Evolutionary conservation across 2,888 invertebrate species (phyloP).

Genomic region (Synanthedon vespiformis): DNA sequence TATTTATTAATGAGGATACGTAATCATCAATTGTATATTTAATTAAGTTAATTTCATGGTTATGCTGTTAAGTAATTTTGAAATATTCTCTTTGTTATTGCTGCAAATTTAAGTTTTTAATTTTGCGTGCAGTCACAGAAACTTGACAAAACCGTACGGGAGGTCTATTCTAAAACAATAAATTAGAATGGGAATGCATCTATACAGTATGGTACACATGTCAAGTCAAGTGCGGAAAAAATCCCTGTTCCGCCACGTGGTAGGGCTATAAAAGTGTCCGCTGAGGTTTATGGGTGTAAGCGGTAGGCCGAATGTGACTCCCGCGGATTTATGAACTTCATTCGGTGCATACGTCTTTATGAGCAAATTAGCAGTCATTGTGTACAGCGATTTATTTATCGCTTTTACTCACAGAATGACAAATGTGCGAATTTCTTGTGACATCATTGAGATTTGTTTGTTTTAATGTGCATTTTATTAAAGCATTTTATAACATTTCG

Average conservation of each 20-base stretch:
- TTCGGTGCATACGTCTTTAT: slow-evolving; percentile 63
- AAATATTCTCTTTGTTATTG: neutral
- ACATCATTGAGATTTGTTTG: no score
- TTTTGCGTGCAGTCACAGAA: neutral
- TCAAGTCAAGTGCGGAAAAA: slow-evolving; percentile 65
- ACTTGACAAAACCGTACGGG: slow-evolving; percentile 8
- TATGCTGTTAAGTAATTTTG: no score
- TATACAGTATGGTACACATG: slow-evolving; percentile 52
- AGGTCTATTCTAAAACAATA: slow-evolving; percentile 59
- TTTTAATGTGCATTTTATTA: no score
- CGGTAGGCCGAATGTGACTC: slow-evolving; percentile 66
- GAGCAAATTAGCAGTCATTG: slow-evolving; percentile 70
- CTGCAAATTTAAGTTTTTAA: neutral
- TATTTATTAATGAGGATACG: no score
- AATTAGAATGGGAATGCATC: slow-evolving; percentile 48
- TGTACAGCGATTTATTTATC: slow-evolving; percentile 57
- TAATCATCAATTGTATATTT: no score
- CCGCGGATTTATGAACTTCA: slow-evolving; percentile 57
- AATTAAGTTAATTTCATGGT: no score
- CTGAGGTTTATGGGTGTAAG: slow-evolving; percentile 65
- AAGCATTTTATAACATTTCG: no score
- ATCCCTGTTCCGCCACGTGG: slow-evolving; percentile 58
- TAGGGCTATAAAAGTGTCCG: slow-evolving; percentile 67
- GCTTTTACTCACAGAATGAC: slow-evolving; percentile 42
- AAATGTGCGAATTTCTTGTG: slow-evolving; percentile 49